A percentile compares a stretch with the other conserved stretches of the same genome.
Conservation (phyloP, 2,888 invertebrate species). For the Phalera bucephala region DNA sequence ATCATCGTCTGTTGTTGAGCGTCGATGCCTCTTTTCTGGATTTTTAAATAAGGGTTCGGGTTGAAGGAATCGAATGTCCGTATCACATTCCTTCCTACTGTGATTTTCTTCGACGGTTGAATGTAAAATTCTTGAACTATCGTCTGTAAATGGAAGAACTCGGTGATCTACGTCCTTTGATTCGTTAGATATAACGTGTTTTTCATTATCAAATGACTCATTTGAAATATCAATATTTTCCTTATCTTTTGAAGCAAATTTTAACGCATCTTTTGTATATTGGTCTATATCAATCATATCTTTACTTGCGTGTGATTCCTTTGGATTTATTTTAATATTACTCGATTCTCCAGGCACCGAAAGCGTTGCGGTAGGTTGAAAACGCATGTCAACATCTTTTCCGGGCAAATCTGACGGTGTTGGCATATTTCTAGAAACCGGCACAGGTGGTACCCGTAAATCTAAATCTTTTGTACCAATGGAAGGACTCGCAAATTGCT, state of each 20-base stretch:
- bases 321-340: conserved; percentile 33
- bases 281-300: conserved; percentile 80
- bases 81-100: conserved; percentile 60
- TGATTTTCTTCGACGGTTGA: conserved; percentile 39
- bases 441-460: conserved; percentile 69
- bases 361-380: conserved; percentile 51
- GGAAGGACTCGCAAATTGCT: conserved; percentile 43
- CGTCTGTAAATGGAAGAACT: conserved; percentile 69
- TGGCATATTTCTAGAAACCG: conserved; percentile 45
- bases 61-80: conserved; percentile 73
- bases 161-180: conserved; percentile 77
- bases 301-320: conserved; percentile 51
- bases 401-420: conserved; percentile 62
- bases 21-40: conserved; percentile 69
- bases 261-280: conserved; percentile 79
- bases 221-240: conserved; percentile 73
- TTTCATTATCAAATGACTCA: conserved; percentile 60
- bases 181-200: conserved; percentile 49
- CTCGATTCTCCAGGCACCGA: conserved; percentile 41
- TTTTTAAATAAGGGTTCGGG: conserved; percentile 75
- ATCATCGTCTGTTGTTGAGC: conserved; percentile 81
- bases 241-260: conserved; percentile 75
- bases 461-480: conserved; percentile 68
- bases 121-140: conserved; percentile 44
- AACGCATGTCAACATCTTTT: conserved; percentile 78